These are phyloP conservation scores for Phylloscopus whistleri DNA, from an alignment of 2,113 vertebrate species.

Conservation along the genomic window DNA sequence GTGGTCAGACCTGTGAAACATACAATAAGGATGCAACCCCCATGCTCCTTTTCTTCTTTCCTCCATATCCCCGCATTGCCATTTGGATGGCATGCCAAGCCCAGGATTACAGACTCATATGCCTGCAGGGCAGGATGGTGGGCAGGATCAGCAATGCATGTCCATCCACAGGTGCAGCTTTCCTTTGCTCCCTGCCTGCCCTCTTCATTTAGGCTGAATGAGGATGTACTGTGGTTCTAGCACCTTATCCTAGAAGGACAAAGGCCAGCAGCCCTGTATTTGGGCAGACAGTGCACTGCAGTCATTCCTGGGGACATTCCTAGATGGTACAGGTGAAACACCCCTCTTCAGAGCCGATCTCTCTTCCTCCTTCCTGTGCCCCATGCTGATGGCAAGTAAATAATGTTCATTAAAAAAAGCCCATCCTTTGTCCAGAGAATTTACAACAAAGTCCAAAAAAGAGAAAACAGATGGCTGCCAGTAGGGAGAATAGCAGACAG, in stretches of 20 bases:
- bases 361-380: not conserved
- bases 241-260: not conserved
- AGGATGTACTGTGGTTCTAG: not conserved
- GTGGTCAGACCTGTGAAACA: not conserved
- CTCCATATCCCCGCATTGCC: not conserved
- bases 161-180: not conserved
- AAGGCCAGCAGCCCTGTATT: not conserved
- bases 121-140: not conserved
- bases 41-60: not conserved
- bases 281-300: not conserved
- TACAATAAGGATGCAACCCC: not conserved
- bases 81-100: not conserved
- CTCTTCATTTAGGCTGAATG: not conserved
- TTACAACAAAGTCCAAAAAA: not conserved
- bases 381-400: not conserved
- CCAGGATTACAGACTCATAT: not conserved
- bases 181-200: not conserved
- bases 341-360: not conserved
- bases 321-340: not conserved
- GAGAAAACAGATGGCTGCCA: not conserved
- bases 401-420: not conserved
- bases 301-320: not conserved
- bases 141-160: accelerated
- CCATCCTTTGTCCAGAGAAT: not conserved
- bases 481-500: not conserved